A percentile compares a stretch with the other conserved stretches of the same genome.
Conservation (phyloP, 2,113 vertebrate species). For the Tupaia chinensis region DNA sequence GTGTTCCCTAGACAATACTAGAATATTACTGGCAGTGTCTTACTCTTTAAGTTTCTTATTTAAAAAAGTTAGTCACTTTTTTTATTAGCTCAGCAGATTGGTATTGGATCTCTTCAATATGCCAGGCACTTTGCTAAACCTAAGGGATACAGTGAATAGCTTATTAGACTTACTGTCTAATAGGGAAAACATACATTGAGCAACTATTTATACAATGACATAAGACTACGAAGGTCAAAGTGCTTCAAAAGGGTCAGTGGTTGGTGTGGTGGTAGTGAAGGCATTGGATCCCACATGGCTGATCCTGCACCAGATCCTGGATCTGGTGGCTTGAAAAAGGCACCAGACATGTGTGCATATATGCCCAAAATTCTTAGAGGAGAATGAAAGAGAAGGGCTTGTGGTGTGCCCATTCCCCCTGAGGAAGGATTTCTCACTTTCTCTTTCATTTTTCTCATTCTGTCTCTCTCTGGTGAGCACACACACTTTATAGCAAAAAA, state of each 20-base stretch:
- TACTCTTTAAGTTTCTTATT: background rate
- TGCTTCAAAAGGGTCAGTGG: background rate
- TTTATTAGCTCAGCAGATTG: background rate
- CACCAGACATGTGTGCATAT: too few relatives aligned
- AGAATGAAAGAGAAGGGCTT: too few relatives aligned
- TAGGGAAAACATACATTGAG: background rate
- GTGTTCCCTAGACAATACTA: background rate
- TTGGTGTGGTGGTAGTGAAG: too few relatives aligned
- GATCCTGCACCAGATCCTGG: too few relatives aligned
- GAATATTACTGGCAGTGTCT: background rate
- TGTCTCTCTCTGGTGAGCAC: too few relatives aligned
- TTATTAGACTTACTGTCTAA: background rate
- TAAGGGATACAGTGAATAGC: background rate
- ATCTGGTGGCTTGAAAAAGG: too few relatives aligned
- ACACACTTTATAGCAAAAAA: too few relatives aligned
- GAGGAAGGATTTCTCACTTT: too few relatives aligned
- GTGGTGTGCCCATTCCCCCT: too few relatives aligned
- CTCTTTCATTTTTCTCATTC: too few relatives aligned
- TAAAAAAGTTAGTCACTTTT: slow-evolving; percentile 5
- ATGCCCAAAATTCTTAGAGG: too few relatives aligned
- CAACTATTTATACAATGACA: background rate
- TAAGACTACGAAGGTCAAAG: background rate
- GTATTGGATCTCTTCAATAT: background rate
- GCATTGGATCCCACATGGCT: too few relatives aligned
- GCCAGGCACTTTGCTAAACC: background rate